Conservation (phyloP, 2,797 vertebrate species). For the Glossophaga mutica region DNA sequence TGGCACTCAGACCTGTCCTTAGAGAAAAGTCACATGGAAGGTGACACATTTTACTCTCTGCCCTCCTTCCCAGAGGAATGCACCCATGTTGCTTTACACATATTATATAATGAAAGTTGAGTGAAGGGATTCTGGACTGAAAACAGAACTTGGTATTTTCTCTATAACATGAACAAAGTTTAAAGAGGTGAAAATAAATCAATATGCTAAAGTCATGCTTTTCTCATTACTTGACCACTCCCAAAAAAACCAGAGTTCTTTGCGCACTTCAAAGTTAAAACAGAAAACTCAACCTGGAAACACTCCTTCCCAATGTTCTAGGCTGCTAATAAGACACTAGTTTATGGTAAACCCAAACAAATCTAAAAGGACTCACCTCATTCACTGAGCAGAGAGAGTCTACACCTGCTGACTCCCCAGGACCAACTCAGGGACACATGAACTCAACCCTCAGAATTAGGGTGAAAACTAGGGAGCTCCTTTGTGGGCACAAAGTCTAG, state of each 20-base stretch:
- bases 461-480: no score
- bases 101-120: no score
- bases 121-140: no score
- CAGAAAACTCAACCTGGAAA: background rate
- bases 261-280: background rate
- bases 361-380: no score
- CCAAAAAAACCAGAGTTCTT: no score
- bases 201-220: background rate
- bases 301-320: background rate
- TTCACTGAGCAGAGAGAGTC: no score
- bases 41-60: background rate
- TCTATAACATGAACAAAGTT: background rate
- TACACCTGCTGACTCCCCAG: no score
- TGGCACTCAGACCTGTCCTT: no score
- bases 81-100: no score
- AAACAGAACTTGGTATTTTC: background rate
- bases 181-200: background rate
- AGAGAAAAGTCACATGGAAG: background rate
- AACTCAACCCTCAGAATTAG: no score
- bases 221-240: rapidly evolving
- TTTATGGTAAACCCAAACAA: background rate
- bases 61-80: background rate
- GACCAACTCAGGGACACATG: no score
- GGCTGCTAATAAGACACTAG: background rate
- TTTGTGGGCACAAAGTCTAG: no score